Conservation (phyloP, 2,888 invertebrate genomes). For the Ommatoiulus sabulosus region DNA sequence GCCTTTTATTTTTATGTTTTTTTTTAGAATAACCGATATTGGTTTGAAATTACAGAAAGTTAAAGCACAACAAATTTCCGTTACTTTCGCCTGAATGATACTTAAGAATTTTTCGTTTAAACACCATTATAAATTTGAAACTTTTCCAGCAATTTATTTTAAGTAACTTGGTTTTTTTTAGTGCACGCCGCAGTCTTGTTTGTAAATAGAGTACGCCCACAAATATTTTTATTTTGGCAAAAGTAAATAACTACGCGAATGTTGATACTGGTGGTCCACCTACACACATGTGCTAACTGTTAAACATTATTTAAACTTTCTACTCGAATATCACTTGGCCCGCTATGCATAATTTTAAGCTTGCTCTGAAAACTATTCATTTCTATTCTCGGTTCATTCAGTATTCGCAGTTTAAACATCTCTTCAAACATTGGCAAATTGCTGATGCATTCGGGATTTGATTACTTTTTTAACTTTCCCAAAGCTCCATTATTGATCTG, state of each 20-base stretch:
- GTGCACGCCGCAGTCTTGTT: neutral
- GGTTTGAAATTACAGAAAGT: too few species aligned
- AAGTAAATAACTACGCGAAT: neutral
- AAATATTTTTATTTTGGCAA: neutral
- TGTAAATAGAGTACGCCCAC: neutral
- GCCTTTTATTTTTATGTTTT: too few species aligned
- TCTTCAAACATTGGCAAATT: too few species aligned
- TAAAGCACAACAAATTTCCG: too few species aligned
- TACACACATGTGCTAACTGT: neutral
- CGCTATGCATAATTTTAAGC: neutral
- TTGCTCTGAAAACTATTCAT: too few species aligned
- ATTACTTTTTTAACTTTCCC: neutral
- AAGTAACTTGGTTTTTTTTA: neutral
- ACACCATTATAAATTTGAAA: neutral
- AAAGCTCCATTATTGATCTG: neutral
- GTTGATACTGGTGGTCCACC: neutral
- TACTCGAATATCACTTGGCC: neutral
- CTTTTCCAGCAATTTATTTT: neutral
- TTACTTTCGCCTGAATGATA: too few species aligned
- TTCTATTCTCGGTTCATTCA: neutral
- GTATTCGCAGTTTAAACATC: neutral
- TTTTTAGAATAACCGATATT: too few species aligned
- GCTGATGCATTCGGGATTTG: neutral
- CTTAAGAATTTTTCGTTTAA: neutral
- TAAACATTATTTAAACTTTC: neutral